phyloP scores from a whole-genome alignment of 2,113 vertebrate species.

The Xyliphius kryptos region DNA sequence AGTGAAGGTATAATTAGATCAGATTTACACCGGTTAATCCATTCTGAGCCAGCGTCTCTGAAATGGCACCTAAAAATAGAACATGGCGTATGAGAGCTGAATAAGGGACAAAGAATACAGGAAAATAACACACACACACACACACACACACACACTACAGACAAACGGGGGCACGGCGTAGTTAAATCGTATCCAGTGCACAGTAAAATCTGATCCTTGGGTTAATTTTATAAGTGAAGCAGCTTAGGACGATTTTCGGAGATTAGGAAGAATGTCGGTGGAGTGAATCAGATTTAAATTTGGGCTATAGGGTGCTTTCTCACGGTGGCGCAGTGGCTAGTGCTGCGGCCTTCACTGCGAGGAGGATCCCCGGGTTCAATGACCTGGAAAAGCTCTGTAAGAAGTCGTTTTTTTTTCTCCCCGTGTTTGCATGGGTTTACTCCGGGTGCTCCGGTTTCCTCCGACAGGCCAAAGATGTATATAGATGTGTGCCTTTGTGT shows the following conservation, averaged over 20 bases:
- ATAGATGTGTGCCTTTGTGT: no score
- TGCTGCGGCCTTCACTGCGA: background rate
- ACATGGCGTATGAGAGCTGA: background rate
- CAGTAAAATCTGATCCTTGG: background rate
- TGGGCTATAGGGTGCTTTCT: background rate
- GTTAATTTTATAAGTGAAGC: background rate
- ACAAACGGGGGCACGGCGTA: background rate
- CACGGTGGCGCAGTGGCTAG: no score
- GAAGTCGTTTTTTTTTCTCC: no score
- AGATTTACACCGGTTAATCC: background rate
- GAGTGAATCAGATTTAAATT: background rate
- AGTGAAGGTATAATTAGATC: no score
- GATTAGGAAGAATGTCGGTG: background rate
- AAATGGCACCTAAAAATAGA: conserved; percentile 7
- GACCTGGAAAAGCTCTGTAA: no score
- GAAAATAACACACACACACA: no score
- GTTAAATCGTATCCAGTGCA: background rate
- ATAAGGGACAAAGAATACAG: background rate
- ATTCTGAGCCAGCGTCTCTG: background rate
- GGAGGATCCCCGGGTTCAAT: no score
- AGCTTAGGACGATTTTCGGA: background rate
- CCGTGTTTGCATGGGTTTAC: no score
- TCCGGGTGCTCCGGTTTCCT: no score
- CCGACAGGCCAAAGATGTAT: no score
- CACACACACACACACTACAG: no score